Evolutionary conservation across 2,888 invertebrate species (phyloP), one percentile per base, ranked within the genome.

Genomic region (Gymnoscelis rufifasciata): DNA sequence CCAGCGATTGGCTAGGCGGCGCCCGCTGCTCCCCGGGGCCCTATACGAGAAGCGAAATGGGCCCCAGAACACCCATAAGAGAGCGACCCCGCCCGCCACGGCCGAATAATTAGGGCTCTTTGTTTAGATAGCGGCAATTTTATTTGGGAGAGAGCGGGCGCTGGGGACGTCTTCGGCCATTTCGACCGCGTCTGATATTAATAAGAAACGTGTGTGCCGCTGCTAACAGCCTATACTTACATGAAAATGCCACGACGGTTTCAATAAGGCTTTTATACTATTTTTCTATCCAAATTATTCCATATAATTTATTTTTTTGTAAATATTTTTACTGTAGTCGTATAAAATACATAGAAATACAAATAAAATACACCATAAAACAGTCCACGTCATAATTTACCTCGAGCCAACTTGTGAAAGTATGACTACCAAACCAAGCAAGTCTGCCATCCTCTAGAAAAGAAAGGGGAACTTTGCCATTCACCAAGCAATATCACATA

Each of bases 11-110:
- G 90, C 89, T 89, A 90, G 90, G 90, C 90, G 90, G 90, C 88
- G 88, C 89, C 88, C 86, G 87, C 79, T 78, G 80, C 74, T 90
- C 90, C 83, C 86, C 68, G 74, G 90, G 90, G 89, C 78, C 89
- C 89, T 90, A 90, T 91, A 90, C 90, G 88, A 87, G 86, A 86
- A 89, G 88, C 89, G 87, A 89, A 91, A 91, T 90, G 89, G 90
- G 90, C 90, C 91, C 91, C 91, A 82, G 88, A 90, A 90, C 91
- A 90, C 91, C 90, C 90, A 90, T 91, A 91, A 91, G 90, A 89
- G 90, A 90, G 88, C 90, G 90, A 90, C 91, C 91, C 90, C 90
- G 90, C 90, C 89, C 87, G 87, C 88, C 88, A 87, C 87, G 87
- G 87, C 87, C 90, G 90, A 89, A 90, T 90, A 90, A 90, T 90